A percentile compares a stretch with the other conserved stretches of the same genome.
Evolutionary conservation across 2,797 vertebrate genomes (phyloP).

Genomic region (Choloepus didactylus): DNA sequence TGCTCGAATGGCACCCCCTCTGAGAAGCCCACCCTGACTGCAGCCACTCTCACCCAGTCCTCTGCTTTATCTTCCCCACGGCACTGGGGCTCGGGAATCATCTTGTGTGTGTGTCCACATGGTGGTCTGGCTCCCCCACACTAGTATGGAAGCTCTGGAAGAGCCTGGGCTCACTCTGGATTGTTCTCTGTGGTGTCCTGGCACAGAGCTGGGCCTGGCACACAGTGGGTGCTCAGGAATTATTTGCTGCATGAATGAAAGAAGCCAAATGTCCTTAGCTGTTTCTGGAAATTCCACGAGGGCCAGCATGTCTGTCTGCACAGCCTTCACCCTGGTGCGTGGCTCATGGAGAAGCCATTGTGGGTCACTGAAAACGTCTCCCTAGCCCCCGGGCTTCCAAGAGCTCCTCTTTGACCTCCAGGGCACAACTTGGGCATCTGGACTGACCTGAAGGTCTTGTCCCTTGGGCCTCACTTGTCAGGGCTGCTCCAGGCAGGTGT

Average conservation of each 20-base stretch:
- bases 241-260: neutral
- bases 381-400: neutral
- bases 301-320: neutral
- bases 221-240: neutral
- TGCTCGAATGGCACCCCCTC: neutral
- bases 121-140: rapidly evolving
- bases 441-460: neutral
- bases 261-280: too few relatives aligned
- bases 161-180: rapidly evolving
- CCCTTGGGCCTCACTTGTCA: neutral
- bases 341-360: neutral
- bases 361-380: too few relatives aligned
- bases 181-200: neutral
- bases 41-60: neutral
- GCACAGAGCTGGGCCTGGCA: neutral
- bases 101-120: neutral
- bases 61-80: neutral
- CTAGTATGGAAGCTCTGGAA: neutral
- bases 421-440: rapidly evolving
- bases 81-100: neutral
- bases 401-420: neutral
- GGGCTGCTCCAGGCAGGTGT: neutral
- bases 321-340: neutral
- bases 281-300: neutral
- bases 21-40: neutral